phyloP scores from a whole-genome alignment of 2,888 invertebrate genomes.

The Agelastica alni region DNA sequence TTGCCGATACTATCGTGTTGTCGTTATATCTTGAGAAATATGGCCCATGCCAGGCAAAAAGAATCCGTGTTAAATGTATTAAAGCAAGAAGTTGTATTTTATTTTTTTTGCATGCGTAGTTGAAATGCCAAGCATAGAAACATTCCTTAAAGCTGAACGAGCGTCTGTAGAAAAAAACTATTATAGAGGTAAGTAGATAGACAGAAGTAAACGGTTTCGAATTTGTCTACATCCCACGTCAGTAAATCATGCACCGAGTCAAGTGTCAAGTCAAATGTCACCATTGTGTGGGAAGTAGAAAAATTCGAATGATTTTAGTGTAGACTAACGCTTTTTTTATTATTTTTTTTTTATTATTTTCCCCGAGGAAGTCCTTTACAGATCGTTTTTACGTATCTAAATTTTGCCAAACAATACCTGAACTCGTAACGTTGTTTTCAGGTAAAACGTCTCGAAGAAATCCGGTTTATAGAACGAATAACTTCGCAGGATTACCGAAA shows the following conservation, averaged over 20 bases:
- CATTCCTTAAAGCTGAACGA: slow-evolving; percentile 47
- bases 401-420: slow-evolving; percentile 21
- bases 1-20: too few species aligned
- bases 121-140: slow-evolving; percentile 44
- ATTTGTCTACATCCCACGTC: too few species aligned
- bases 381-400: background rate
- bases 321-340: slow-evolving; percentile 6
- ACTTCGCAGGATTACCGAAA: slow-evolving; percentile 52
- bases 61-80: too few species aligned
- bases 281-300: too few species aligned
- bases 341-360: background rate
- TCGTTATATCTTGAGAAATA: too few species aligned
- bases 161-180: slow-evolving; percentile 44
- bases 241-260: too few species aligned
- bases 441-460: slow-evolving; percentile 33
- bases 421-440: slow-evolving; percentile 40
- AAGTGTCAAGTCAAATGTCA: too few species aligned
- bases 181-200: slow-evolving; percentile 46
- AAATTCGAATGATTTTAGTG: too few species aligned
- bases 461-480: slow-evolving; percentile 50
- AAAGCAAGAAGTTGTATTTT: slow-evolving; percentile 27
- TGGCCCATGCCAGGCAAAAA: too few species aligned
- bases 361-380: background rate
- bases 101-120: slow-evolving; percentile 44
- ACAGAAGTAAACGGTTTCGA: too few species aligned